phyloP scores from a whole-genome alignment of 2,113 vertebrate genomes.

The Ochotona princeps region DNA sequence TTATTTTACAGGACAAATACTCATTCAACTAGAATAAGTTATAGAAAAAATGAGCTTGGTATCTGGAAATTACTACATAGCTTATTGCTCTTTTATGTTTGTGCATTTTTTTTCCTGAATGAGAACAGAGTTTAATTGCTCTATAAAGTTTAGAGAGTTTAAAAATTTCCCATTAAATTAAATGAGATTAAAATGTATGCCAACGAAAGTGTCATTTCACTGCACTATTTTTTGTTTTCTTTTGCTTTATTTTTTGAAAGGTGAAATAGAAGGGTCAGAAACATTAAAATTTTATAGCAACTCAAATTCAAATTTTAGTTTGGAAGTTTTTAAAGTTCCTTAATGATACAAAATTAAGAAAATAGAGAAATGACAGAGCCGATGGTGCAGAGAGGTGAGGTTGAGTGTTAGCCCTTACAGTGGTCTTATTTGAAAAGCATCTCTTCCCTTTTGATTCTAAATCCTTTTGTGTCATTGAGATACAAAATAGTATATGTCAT shows the following conservation, averaged over 20 bases:
- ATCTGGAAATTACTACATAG: slow-evolving; percentile 78
- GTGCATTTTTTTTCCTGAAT: slow-evolving; percentile 49
- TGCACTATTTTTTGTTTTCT: slow-evolving; percentile 53
- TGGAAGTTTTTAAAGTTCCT: slow-evolving; percentile 42
- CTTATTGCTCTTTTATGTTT: slow-evolving; percentile 77
- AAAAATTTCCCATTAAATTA: slow-evolving; percentile 84
- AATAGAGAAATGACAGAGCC: not conserved
- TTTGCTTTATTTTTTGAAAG: slow-evolving; percentile 69
- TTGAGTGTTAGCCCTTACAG: not conserved
- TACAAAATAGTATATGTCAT: not conserved
- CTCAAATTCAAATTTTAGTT: slow-evolving; percentile 69
- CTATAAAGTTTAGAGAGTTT: slow-evolving; percentile 83
- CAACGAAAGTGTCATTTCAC: slow-evolving; percentile 81
- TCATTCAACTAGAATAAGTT: slow-evolving; percentile 68
- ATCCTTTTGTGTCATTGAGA: not conserved
- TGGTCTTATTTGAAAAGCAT: not conserved
- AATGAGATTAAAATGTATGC: slow-evolving; percentile 86
- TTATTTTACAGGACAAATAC: slow-evolving; percentile 81
- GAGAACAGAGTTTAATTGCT: slow-evolving; percentile 83
- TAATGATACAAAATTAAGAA: slow-evolving; percentile 23
- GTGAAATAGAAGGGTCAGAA: slow-evolving; percentile 80
- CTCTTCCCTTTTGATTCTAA: not conserved
- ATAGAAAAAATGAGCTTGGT: slow-evolving; percentile 79
- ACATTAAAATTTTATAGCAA: slow-evolving; percentile 75
- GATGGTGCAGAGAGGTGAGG: not conserved